These are phyloP conservation scores for Amitus sp. DNA, from an alignment of 2,888 invertebrate species.

Conservation along the genomic window DNA sequence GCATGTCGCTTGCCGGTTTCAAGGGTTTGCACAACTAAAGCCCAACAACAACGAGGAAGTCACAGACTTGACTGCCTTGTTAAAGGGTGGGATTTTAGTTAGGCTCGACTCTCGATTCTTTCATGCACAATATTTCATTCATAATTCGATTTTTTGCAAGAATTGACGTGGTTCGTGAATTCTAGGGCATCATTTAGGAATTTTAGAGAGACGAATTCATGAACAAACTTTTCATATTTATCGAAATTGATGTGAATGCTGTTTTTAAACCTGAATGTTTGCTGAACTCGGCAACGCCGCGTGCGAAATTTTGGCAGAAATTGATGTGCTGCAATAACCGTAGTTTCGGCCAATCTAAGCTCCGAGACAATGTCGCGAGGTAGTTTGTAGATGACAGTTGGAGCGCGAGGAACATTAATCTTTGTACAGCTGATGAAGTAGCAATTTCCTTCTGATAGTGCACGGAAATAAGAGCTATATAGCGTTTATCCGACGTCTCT, in stretches of 20 bases:
- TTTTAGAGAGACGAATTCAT: no score
- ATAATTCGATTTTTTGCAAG: no score
- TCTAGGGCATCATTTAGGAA: no score
- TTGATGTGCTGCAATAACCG: constrained; percentile 19
- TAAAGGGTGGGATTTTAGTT: no score
- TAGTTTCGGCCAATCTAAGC: constrained; percentile 39
- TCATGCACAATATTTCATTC: no score
- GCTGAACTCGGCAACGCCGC: no score
- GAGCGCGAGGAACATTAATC: constrained; percentile 45
- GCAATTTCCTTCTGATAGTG: constrained; percentile 61
- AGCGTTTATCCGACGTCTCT: constrained; percentile 49
- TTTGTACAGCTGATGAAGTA: constrained; percentile 59
- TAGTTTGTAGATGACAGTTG: constrained; percentile 39
- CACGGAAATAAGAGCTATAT: constrained; percentile 61
- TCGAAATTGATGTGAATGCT: no score
- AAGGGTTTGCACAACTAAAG: constrained; percentile 22
- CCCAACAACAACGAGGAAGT: constrained; percentile 17
- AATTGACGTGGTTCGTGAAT: no score
- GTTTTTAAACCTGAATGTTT: no score
- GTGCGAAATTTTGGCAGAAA: neutral
- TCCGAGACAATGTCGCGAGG: constrained; percentile 36
- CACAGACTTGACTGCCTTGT: no score
- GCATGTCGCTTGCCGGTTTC: constrained; percentile 17
- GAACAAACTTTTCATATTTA: no score
- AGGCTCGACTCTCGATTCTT: no score